Conservation (phyloP, 2,888 invertebrate species). For the Archips xylosteana region DNA sequence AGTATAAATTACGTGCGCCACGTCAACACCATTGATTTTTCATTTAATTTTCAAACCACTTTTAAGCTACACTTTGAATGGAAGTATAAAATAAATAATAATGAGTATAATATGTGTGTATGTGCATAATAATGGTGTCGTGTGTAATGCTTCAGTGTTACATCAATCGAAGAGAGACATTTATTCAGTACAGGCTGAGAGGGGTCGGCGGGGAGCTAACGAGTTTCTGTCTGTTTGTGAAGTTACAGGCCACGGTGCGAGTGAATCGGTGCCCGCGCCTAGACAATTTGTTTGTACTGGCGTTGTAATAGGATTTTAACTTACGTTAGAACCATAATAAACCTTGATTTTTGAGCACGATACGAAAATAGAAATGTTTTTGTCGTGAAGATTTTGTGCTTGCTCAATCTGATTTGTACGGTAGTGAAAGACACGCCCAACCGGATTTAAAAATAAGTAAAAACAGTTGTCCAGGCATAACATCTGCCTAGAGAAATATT, state of each 20-base stretch:
- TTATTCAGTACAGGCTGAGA: constrained; percentile 52
- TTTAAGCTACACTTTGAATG: neutral
- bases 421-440: too few relatives aligned
- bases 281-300: constrained; percentile 26
- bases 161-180: constrained; percentile 56
- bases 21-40: neutral
- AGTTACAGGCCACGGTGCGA: constrained; percentile 59
- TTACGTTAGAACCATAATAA: neutral
- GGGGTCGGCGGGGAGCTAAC: constrained; percentile 57
- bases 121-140: neutral
- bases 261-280: constrained; percentile 32
- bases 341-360: neutral
- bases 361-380: neutral
- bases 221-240: constrained; percentile 66
- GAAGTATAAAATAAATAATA: too few relatives aligned
- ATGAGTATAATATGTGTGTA: too few relatives aligned
- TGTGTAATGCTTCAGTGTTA: constrained; percentile 11
- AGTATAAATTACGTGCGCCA: neutral
- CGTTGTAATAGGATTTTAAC: neutral
- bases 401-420: too few relatives aligned
- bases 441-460: too few relatives aligned
- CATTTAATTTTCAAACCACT: neutral
- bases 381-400: neutral
- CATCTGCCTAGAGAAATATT: too few relatives aligned
- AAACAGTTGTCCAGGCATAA: too few relatives aligned